phyloP scores from a whole-genome alignment of 2,888 invertebrate genomes.

The Tetragonisca angustula region DNA sequence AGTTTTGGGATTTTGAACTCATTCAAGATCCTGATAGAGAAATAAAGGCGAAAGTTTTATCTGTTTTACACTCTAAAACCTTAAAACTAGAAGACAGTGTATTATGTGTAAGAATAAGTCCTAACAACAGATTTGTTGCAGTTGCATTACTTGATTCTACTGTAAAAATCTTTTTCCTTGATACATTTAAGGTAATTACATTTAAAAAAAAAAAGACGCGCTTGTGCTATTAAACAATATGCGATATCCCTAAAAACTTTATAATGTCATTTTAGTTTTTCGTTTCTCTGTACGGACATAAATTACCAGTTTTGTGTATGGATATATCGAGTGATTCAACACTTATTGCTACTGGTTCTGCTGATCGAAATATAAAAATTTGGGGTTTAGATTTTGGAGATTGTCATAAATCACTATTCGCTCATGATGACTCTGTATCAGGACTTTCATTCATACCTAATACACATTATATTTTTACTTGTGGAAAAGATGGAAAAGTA shows the following conservation, averaged over 20 bases:
- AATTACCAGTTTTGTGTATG: constrained; percentile 95
- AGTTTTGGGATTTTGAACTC: constrained; percentile 97
- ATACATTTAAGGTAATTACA: constrained; percentile 93
- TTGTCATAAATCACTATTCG: constrained; percentile 97
- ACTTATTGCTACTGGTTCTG: constrained; percentile 96
- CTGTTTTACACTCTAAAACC: constrained; percentile 91
- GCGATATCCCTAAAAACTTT: neutral
- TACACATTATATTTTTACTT: constrained; percentile 97
- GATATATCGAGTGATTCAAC: constrained; percentile 96
- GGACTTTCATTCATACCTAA: constrained; percentile 94
- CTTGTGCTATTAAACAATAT: too few relatives aligned
- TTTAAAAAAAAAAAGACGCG: constrained; percentile 12
- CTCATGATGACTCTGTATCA: constrained; percentile 97
- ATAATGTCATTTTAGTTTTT: constrained; percentile 89
- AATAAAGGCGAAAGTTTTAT: constrained; percentile 89
- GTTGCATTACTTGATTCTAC: constrained; percentile 96
- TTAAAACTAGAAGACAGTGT: constrained; percentile 95
- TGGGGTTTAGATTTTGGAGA: constrained; percentile 99
- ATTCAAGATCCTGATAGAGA: constrained; percentile 88
- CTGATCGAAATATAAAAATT: constrained; percentile 97
- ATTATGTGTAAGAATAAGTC: constrained; percentile 92
- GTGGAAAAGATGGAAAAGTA: constrained; percentile 96
- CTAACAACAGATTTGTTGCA: constrained; percentile 94
- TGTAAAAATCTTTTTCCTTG: constrained; percentile 97
- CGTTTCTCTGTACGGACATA: constrained; percentile 97